These are phyloP conservation scores for Brachymystax lenok DNA, from an alignment of 2,797 vertebrate species.

Conservation along the genomic window DNA sequence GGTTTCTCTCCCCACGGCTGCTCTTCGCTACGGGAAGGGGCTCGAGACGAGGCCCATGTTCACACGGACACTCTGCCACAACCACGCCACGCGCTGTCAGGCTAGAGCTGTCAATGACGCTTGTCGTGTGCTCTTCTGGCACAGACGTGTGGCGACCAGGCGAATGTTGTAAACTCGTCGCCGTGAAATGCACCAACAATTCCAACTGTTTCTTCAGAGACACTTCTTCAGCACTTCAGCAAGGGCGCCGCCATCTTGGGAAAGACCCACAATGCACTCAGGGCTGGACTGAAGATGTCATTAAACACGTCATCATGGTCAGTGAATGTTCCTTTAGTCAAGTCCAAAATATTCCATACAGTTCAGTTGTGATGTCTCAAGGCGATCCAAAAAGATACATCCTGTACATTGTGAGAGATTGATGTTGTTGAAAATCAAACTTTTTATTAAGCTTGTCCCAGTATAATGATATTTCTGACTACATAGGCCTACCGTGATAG, in stretches of 20 bases:
- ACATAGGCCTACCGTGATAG: no score
- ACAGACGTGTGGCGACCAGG: conserved; percentile 29
- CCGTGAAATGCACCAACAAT: conserved; percentile 30
- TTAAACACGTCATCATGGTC: conserved; percentile 51
- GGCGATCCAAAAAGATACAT: background rate
- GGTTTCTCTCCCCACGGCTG: conserved; percentile 61
- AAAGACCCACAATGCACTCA: conserved; percentile 83
- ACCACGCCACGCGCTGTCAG: conserved; percentile 60
- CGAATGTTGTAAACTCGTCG: conserved; percentile 13
- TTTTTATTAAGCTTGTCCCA: no score
- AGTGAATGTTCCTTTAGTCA: background rate
- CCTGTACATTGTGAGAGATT: no score
- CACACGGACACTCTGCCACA: conserved; percentile 72
- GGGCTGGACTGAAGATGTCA: conserved; percentile 55
- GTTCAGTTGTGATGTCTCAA: background rate
- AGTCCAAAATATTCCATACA: background rate
- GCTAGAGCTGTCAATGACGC: conserved; percentile 38
- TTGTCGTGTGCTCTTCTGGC: conserved; percentile 28
- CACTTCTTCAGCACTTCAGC: conserved; percentile 81
- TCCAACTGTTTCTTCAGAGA: conserved; percentile 51
- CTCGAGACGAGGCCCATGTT: conserved; percentile 71
- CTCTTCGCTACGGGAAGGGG: conserved; percentile 66
- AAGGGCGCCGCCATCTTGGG: conserved; percentile 95
- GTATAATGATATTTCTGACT: no score
- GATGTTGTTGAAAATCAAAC: no score